phyloP scores from a whole-genome alignment of 2,888 invertebrate species.

The Trachelus stipa region DNA sequence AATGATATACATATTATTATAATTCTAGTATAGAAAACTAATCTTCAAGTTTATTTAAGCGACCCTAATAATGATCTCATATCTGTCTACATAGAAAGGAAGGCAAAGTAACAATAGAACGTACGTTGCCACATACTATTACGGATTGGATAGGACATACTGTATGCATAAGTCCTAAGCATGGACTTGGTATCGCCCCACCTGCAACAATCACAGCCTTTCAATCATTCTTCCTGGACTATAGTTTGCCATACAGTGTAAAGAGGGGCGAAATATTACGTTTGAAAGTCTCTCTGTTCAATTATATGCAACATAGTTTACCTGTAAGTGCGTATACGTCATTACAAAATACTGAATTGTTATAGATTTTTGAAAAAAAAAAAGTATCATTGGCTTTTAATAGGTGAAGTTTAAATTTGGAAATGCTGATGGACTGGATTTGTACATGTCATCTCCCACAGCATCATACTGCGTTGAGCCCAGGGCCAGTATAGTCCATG shows the following conservation, averaged over 20 bases:
- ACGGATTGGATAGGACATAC: slow-evolving; percentile 74
- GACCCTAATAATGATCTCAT: not conserved
- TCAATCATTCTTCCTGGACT: slow-evolving; percentile 82
- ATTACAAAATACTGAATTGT: not conserved
- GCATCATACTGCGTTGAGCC: slow-evolving; percentile 54
- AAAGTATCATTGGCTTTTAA: not conserved
- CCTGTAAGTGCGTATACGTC: slow-evolving; percentile 69
- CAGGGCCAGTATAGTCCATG: slow-evolving; percentile 55
- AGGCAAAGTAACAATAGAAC: slow-evolving; percentile 61
- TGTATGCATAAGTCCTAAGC: slow-evolving; percentile 69
- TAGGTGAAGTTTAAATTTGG: slow-evolving; percentile 53
- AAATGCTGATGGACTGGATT: slow-evolving; percentile 50
- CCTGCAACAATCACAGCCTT: slow-evolving; percentile 70
- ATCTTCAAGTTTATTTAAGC: not conserved
- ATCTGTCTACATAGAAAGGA: slow-evolving; percentile 49
- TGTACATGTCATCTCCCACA: slow-evolving; percentile 39
- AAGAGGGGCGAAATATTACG: slow-evolving; percentile 76
- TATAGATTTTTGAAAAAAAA: not conserved
- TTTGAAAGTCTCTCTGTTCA: slow-evolving; percentile 77
- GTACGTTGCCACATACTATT: slow-evolving; percentile 71
- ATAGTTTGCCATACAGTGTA: slow-evolving; percentile 75
- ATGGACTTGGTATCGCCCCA: slow-evolving; percentile 69
- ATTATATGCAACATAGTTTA: slow-evolving; percentile 77
- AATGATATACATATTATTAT: slow-evolving; percentile 5
- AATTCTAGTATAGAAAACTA: not conserved